A percentile compares a stretch with the other conserved stretches of the same genome.
These are phyloP conservation scores for Diaprepes abbreviatus DNA, from an alignment of 2,888 invertebrate species.

Conservation along the genomic window DNA sequence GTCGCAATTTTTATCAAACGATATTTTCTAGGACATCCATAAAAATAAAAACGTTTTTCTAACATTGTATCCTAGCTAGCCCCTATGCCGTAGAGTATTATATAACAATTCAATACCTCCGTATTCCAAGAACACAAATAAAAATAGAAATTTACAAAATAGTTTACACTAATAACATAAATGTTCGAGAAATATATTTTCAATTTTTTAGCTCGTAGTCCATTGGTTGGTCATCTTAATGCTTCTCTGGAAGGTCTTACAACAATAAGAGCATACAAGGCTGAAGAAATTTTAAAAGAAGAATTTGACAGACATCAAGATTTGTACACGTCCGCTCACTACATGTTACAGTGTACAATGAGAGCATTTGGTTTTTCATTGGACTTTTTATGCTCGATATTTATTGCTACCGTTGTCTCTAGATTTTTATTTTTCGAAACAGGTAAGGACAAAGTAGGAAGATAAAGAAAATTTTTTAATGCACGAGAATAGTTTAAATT, in stretches of 20 bases:
- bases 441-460: conserved; percentile 47
- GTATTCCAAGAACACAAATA: too few relatives aligned
- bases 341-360: conserved; percentile 58
- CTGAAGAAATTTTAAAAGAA: conserved; percentile 57
- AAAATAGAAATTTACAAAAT: too few relatives aligned
- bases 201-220: conserved; percentile 61
- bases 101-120: too few relatives aligned
- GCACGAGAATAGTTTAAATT: too few relatives aligned
- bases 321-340: conserved; percentile 61
- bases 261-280: conserved; percentile 61
- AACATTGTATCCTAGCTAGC: too few relatives aligned
- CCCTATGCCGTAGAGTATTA: too few relatives aligned
- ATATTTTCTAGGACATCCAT: too few relatives aligned
- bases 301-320: conserved; percentile 65
- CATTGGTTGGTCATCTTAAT: conserved; percentile 64
- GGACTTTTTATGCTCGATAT: conserved; percentile 56
- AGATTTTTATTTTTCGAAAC: conserved; percentile 48
- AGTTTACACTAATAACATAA: too few relatives aligned
- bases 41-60: too few relatives aligned
- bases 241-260: conserved; percentile 63
- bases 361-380: conserved; percentile 61
- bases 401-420: conserved; percentile 50
- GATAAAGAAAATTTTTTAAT: too few relatives aligned
- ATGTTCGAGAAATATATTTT: background rate
- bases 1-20: too few relatives aligned